Percentiles rank a stretch among this genome's conserved stretches.
Evolutionary conservation across 53 echinoderm and acorn worm genomes (phyloP).

Genomic region (Arbacia lixula): DNA sequence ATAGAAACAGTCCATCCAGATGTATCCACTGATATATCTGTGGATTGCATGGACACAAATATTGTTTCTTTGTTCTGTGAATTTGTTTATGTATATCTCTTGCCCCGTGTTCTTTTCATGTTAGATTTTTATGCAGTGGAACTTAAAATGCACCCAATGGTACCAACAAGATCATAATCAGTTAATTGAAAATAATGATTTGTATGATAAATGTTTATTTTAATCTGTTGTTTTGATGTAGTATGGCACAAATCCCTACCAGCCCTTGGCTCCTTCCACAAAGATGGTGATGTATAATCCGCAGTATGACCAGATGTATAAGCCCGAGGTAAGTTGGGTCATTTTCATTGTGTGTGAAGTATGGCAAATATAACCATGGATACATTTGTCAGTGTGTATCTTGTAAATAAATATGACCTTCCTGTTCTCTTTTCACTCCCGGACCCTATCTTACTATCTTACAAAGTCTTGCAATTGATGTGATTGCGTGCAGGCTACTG

Average conservation of each 20-base stretch:
- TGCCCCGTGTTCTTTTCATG: neutral
- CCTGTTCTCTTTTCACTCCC: too few species aligned
- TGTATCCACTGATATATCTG: too few species aligned
- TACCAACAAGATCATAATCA: neutral
- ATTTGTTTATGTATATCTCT: neutral
- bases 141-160: neutral
- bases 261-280: conserved; percentile 82
- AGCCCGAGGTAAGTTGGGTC: conserved; percentile 81
- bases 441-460: too few species aligned
- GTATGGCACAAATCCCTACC: conserved; percentile 67
- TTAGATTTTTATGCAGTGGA: neutral
- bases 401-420: too few species aligned
- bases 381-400: too few species aligned
- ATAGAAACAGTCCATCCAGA: too few species aligned
- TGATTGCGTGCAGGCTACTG: too few species aligned
- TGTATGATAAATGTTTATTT: too few species aligned
- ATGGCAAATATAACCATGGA: too few species aligned
- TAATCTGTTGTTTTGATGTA: conserved; percentile 22
- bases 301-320: conserved; percentile 88
- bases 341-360: neutral
- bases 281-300: conserved; percentile 85
- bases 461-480: too few species aligned
- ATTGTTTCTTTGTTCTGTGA: too few species aligned
- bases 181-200: neutral
- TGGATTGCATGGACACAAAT: too few species aligned